Evolutionary conservation across 2,888 invertebrate species (phyloP).

Genomic region (Ophion ventricosus): DNA sequence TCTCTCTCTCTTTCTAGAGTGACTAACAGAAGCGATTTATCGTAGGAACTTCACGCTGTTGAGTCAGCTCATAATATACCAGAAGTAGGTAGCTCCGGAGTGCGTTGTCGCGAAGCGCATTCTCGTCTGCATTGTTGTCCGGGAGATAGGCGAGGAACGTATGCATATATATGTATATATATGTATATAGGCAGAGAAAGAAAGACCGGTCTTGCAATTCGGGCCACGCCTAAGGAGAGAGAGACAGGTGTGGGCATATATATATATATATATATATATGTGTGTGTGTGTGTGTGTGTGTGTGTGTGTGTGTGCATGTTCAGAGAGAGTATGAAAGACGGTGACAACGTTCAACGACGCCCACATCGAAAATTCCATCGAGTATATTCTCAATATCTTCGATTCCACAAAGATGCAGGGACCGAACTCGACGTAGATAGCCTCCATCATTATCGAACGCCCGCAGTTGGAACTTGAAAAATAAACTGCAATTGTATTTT

Average conservation of each 20-base stretch:
- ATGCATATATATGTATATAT: conserved; percentile 8
- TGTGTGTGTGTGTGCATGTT: too few relatives aligned
- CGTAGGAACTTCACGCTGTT: not conserved
- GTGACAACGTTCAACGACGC: conserved; percentile 58
- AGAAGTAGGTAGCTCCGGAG: conserved; percentile 35
- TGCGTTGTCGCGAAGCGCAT: conserved; percentile 51
- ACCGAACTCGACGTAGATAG: conserved; percentile 1
- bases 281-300: too few relatives aligned
- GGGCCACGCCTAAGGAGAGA: conserved; percentile 56
- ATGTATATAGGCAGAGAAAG: conserved; percentile 27
- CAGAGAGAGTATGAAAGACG: conserved; percentile 14
- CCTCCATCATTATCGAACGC: not conserved
- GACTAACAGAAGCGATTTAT: conserved; percentile 11
- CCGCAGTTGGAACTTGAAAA: not conserved
- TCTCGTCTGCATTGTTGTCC: conserved; percentile 58
- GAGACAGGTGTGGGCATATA: not conserved
- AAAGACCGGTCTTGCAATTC: conserved; percentile 63
- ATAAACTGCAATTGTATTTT: not conserved
- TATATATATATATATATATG: too few relatives aligned
- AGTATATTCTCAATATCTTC: conserved; percentile 44
- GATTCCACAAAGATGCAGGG: conserved; percentile 16
- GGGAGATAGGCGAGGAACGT: conserved; percentile 47
- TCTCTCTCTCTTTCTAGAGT: too few relatives aligned
- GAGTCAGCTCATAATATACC: conserved; percentile 34
- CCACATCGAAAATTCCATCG: conserved; percentile 61